Evolutionary conservation across 2,797 vertebrate species (phyloP), one percentile per base, ranked within the genome.

Genomic region (Catamblyrhynchus diadema): DNA sequence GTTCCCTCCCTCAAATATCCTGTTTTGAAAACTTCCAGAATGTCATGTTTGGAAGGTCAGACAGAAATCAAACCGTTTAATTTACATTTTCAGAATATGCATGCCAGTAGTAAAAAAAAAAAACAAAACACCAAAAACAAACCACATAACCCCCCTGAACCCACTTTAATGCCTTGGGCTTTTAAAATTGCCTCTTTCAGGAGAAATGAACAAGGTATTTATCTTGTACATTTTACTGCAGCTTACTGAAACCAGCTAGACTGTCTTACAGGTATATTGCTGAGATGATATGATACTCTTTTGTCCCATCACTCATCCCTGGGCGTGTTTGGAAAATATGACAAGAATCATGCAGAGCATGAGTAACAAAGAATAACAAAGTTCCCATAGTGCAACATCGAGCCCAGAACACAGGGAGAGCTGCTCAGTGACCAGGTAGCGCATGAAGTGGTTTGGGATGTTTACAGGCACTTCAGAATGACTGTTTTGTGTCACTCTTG

Each of bases 401-500:
- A 50, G 47, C 37, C n/a, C 44, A 54, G 61, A 50, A 10, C 5
- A 5, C 0, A 10, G 1, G 30, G 51, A 56, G 35, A 80, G 32
- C 37, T 60, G 69, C 75, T 67, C 13, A 37, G 65, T 3, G 17
- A 41, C 7, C 37, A 62, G 56, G 32, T 3, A 25, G 64, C 32
- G 72, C 59, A 42, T 28, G 8, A 15, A 73, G 41, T 1, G 23
- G 3, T 45, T 7, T 50, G 44, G 53, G 16, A 5, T 35, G 57
- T 57, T 57, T 6, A 8, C 45, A 59, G 83, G 61, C 64, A 71
- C 65, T 83, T 54, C 42, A 27, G 28, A 51, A 45, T 91, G 65
- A 94, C 77, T 85, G n/a, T 77, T 90, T 30, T 80, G 50, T 95
- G 18, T 88, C 79, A 56, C 13, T 96, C 47, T 89, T 95, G 78